Base-by-base conservation (phyloP, 1,140 invertebrate genomes). In the Drosophila ogumai region DNA sequence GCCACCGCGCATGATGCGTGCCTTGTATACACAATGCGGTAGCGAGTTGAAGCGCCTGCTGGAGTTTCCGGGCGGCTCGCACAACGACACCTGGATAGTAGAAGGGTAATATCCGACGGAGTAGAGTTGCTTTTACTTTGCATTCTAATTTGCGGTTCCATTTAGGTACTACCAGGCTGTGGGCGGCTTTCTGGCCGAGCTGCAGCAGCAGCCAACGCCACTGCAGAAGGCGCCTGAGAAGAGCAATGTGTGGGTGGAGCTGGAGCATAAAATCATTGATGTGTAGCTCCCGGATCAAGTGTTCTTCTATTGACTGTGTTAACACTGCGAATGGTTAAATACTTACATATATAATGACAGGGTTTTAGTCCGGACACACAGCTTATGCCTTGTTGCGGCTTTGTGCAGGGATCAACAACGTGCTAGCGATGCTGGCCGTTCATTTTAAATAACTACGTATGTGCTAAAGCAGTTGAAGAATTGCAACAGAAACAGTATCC, bases 11-110 rank as follows among this genome's bases (percentile, higher is more conserved):
- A 99, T 99, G 98, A 98, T 98, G 95, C 93, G 94, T 68, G 94
- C 96, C 60, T 93, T 99, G 59, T 96, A 96, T 82, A 93, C 94
- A 46, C 93, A 94, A 50, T 97, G 96, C 82, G 94, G 93, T 47
- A 96, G 96, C 75, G 87, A 94, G 5, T 93, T 93, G 63, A 98
- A 98, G 93, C 95, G 95, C 71, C 91, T 98, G 36, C 91, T 96
- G 15, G 94, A 95, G 80, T 94, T 98, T 92, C 94, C 94, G 22
- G 94, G 95, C 17, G 97, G 97, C 1, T 96, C 96, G 1, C 98
- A 98, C 90, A 98, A 98, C 85, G 97, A 98, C 91, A 98, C 97
- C 0, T 98, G 97, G 97, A 95, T 93, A 67, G 77, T 91, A 17
- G 87, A 91, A 54, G 92, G 92, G 92, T 92, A 82, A 65, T 72